Evolutionary conservation across 2,797 vertebrate genomes (phyloP).

Genomic region (Pogoniulus pusillus): DNA sequence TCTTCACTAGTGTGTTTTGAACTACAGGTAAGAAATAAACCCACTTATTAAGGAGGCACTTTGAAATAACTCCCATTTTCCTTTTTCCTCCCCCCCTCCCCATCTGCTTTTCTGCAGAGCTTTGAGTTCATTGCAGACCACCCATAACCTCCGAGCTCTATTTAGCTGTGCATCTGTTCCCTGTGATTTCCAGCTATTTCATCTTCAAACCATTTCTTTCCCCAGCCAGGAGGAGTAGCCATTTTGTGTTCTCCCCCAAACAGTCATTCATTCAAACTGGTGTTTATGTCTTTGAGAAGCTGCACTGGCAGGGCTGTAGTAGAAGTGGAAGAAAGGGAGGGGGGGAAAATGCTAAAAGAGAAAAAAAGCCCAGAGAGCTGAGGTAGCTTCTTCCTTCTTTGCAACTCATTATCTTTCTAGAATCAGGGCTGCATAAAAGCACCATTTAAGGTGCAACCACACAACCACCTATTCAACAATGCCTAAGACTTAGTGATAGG

Average conservation of each 20-base stretch:
- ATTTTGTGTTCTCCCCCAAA: neutral
- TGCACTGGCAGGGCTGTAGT: neutral
- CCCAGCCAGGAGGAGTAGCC: accelerated
- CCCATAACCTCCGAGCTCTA: too few species aligned
- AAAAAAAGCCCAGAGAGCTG: neutral
- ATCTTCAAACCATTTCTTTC: neutral
- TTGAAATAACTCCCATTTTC: too few species aligned
- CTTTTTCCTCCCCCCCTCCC: too few species aligned
- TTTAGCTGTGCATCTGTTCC: neutral
- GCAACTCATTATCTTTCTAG: neutral
- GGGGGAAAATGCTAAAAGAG: neutral
- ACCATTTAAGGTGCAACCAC: neutral
- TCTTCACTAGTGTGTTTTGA: too few species aligned
- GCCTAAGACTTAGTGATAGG: neutral
- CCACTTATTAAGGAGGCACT: too few species aligned
- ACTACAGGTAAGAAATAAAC: too few species aligned
- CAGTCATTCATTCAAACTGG: neutral
- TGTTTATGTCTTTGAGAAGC: neutral
- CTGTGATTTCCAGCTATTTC: neutral
- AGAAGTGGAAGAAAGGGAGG: neutral
- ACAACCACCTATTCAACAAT: neutral
- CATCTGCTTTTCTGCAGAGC: too few species aligned
- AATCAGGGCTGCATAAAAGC: neutral
- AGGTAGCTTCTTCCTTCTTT: neutral
- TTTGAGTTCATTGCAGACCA: too few species aligned